Percentiles rank a stretch among this genome's conserved stretches.
Conservation (phyloP, 1,140 invertebrate genomes). For the Proctacanthus coquilletti region DNA sequence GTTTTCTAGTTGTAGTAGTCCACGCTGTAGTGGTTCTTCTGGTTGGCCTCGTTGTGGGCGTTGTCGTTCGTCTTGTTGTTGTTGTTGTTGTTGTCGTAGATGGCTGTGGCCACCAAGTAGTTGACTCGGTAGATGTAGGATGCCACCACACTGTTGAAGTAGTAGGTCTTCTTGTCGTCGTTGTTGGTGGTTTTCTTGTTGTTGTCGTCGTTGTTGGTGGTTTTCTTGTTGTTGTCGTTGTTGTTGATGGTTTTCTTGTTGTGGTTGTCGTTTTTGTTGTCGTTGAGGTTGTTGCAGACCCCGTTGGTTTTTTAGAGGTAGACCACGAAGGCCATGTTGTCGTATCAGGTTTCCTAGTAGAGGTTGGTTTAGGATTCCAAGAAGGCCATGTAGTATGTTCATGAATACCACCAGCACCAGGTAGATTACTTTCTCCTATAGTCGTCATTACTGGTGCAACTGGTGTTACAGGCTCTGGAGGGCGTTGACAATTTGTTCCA, state of each 20-base stretch:
- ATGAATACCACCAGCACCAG: constrained; percentile 7
- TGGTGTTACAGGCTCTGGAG: constrained; percentile 50
- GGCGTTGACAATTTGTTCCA: constrained; percentile 42
- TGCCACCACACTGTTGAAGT: constrained; percentile 6
- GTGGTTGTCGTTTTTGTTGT: constrained; percentile 14
- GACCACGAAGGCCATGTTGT: constrained; percentile 28
- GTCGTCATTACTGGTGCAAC: constrained; percentile 52
- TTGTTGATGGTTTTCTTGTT: constrained; percentile 11
- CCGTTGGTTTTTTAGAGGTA: constrained; percentile 15
- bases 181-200: constrained; percentile 4
- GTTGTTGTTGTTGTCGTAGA: constrained; percentile 22
- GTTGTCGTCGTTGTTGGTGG: constrained; percentile 14
- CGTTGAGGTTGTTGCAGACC: constrained; percentile 12
- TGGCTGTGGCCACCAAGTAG: constrained; percentile 12
- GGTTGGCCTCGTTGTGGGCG: constrained; percentile 22
- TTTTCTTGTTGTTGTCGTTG: constrained; percentile 11
- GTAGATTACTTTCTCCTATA: constrained; percentile 26
- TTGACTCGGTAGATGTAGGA: constrained; percentile 11
- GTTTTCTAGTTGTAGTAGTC: constrained; percentile 10
- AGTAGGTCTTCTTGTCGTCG: constrained; percentile 8
- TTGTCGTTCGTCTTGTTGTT: constrained; percentile 23
- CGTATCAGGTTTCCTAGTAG: constrained; percentile 24
- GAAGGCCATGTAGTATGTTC: constrained; percentile 32
- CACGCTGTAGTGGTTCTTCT: constrained; percentile 14
- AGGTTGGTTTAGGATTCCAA: constrained; percentile 32